These are phyloP conservation scores for Noturus placidus DNA, from an alignment of 2,113 vertebrate species.

Conservation along the genomic window DNA sequence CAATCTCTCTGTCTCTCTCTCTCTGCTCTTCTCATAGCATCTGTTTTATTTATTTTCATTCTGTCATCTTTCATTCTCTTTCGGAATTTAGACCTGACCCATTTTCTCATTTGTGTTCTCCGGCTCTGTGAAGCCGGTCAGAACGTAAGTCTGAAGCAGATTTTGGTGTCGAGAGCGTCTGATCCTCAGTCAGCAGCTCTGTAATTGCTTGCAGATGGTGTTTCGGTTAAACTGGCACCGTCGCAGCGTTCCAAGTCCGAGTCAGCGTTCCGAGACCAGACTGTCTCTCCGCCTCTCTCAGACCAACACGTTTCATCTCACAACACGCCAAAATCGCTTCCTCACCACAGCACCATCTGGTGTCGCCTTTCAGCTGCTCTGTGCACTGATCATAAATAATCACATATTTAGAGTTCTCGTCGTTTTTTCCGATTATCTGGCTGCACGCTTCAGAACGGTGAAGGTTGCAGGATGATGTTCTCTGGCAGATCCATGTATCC, in stretches of 20 bases:
- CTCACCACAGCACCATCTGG: constrained; percentile 9
- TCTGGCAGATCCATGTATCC: not conserved
- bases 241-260: not conserved
- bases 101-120: too few relatives aligned
- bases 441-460: not conserved
- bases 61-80: not conserved
- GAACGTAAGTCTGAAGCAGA: not conserved
- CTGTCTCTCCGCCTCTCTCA: not conserved
- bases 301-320: not conserved
- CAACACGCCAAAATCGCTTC: not conserved
- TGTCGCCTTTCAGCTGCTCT: not conserved
- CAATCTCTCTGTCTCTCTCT: not conserved
- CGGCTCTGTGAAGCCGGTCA: not conserved
- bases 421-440: too few relatives aligned
- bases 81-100: not conserved
- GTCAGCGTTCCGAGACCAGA: constrained; percentile 9
- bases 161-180: not conserved
- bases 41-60: not conserved
- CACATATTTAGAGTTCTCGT: not conserved
- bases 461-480: not conserved
- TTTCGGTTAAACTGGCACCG: constrained; percentile 27
- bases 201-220: constrained; percentile 45
- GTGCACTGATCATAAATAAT: not conserved
- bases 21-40: not conserved
- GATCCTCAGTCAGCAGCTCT: constrained; percentile 30